Evolutionary conservation across 2,113 vertebrate species (phyloP), one percentile per base, ranked within the genome.

Genomic region (Varanus komodoensis): DNA sequence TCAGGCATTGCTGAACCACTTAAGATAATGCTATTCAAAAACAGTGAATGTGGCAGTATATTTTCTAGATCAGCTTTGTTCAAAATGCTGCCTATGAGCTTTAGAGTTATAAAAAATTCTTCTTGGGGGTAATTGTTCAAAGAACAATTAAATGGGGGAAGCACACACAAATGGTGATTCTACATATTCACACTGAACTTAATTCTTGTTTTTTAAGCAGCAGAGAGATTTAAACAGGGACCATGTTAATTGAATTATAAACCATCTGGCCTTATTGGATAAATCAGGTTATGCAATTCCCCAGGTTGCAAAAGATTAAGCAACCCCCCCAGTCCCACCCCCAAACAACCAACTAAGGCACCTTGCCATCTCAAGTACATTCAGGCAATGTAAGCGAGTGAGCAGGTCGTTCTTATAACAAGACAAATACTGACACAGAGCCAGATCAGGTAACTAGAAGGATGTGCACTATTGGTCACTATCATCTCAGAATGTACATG

Each of bases 221-320:
- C 21, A 19, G 54, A 57, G 32, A 6, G 14, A 64, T 64, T 87
- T 78, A 78, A 78, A 78, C 12, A 64, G 11, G 54, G 27, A 87
- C n/a, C 21, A 44, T 32, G 54, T 78, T 87, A 87, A 87, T 32
- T 87, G 86, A 74, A 87, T 78, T 64, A 78, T 87, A 64, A 87
- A 77, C 86, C 86, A 87, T 87, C 74, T 87, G 86, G n/a, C 54
- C 74, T 87, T 87, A 78, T 44, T 44, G 86, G n/a, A 61, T 23
- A 78, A 87, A 87, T 87, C 34, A 78, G n/a, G 54, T 87, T 87
- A 87, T 57, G 15, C n/a, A 86, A 74, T 86, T 75, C 84, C 78
- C 86, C 34, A 87, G 86, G 19, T 3, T 73, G 32, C 54, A 34
- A 6, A 27, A 38, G 78, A 78, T 4, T 11, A 44, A 19, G 38